Base-by-base conservation (phyloP, 2,113 vertebrate species). In the Takifugu bimaculatus region DNA sequence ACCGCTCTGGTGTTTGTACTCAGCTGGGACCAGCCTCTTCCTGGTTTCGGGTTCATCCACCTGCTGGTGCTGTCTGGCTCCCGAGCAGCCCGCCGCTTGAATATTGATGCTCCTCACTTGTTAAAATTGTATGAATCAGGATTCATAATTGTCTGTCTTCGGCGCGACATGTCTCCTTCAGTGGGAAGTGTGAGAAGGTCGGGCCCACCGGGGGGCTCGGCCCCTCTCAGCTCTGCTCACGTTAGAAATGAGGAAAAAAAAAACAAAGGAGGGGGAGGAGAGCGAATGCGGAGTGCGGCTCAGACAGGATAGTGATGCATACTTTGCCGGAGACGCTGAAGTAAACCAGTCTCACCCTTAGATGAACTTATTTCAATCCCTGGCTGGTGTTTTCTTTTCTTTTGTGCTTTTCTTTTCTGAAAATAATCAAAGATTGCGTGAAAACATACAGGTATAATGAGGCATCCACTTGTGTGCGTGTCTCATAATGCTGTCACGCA, bases 71-170 rank as follows among this genome's bases (percentile, higher is more conserved):
- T 39, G 35, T 39, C 52, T 35, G 39, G 26, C 56, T 20, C 59
- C 28, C 29, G 47, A 62, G 64, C 60, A 0, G 20, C 57, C 1
- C 2, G 9, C 71, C 25, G 50, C 72, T 69, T 86, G 78, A 85
- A 83, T 83, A 81, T 82, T 77, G 72, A 81, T 72, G 66, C 63
- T 3, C 27, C 28, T 52, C 29, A n/a, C 78, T 75, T 79, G 80
- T 85, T 83, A 85, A 79, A 70, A 74, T 79, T 78, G 74, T 52
- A 72, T 73, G 58, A 81, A 72, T 67, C 75, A 54, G 72, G 49
- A 32, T 66, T 58, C 50, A 48, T 78, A 81, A 79, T 79, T 72
- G 81, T 65, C 63, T 63, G 68, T 57, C 71, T 71, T 67, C 50
- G 2, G 69, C 0, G 51, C 48, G 63, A 73, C 81, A 65, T 52